phyloP scores from a whole-genome alignment of 2,888 invertebrate genomes.

The Sesia apiformis region DNA sequence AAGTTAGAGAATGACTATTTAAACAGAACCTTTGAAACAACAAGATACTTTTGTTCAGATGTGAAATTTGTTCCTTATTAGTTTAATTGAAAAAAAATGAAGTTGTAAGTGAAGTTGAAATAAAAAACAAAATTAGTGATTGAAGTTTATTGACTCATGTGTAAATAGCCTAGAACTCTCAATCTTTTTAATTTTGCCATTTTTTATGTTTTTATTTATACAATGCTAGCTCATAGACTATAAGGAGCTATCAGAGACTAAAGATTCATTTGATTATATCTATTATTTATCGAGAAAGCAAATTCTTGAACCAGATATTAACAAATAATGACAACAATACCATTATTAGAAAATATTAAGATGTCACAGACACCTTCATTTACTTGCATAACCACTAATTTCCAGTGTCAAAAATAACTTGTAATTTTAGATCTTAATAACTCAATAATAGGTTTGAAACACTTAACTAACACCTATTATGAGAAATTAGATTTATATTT shows the following conservation, averaged over 20 bases:
- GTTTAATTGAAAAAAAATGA: too few species aligned
- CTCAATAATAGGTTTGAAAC: constrained; percentile 36
- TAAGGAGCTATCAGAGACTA: constrained; percentile 61
- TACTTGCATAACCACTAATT: constrained; percentile 32
- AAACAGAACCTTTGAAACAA: too few species aligned
- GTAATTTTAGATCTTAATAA: constrained; percentile 27
- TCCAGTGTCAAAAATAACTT: constrained; percentile 41
- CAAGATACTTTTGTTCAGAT: too few species aligned
- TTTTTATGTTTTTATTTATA: constrained; percentile 62
- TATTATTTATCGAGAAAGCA: constrained; percentile 53
- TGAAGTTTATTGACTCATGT: constrained; percentile 54
- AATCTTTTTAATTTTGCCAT: constrained; percentile 61
- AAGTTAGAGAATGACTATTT: too few species aligned
- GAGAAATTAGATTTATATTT: constrained; percentile 28
- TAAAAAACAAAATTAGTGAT: constrained; percentile 41
- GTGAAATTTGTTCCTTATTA: too few species aligned
- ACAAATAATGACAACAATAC: constrained; percentile 53
- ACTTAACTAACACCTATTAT: constrained; percentile 37
- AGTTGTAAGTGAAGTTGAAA: constrained; percentile 14
- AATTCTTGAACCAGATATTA: constrained; percentile 39
- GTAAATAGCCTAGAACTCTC: constrained; percentile 40
- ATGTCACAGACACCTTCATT: constrained; percentile 30
- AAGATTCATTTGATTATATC: constrained; percentile 40
- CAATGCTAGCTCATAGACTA: constrained; percentile 52
- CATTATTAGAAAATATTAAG: constrained; percentile 48